Base-by-base conservation (phyloP, 2,797 vertebrate genomes). In the Enteromius treurensis region DNA sequence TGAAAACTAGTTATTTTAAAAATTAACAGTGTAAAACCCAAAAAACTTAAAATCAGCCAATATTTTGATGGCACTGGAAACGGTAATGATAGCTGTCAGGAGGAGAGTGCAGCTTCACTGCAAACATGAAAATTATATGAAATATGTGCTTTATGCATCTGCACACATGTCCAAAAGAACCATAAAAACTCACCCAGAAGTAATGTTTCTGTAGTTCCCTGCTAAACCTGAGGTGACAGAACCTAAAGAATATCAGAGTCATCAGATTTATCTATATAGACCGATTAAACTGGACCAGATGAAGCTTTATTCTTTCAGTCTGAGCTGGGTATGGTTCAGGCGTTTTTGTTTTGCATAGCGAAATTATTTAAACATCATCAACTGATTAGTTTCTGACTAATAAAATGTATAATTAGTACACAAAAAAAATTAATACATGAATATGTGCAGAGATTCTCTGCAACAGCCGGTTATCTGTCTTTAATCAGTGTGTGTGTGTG, bases 401-500 rank as follows among this genome's bases (percentile, higher is more conserved):
- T 40, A 68, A 21, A 51, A 32, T 73, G 2, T 60, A 45, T 3
- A 15, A 69, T 6, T 55, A 19, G 1, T 14, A 45, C 32, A 40
- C n/a, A 69, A 40, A 70, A 58, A 13, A 37, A 37, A 69, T 55
- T 3, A 69, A 70, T 23, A 55, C 32, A 26, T 51, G 17, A 68
- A 79, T 53, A 69, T 69, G 7, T 53, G 26, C 13, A 68, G 3
- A 65, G 45, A 37, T 23, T n/a, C 17, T 49, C 3, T 37, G 32
- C 21, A 69, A 34, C 51, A 71, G 37, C 51, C 26, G 15, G 53
- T 21, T 53, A 71, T 47, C 67, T 64, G 5, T n/a, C 47, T 83
- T n/a, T 77, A 60, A 71, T 60, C 53, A 32, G 49, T 88, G 91
- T 90, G 85, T 73, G 68, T 90, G 85, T 73, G 68, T 45, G 49